A percentile compares a stretch with the other conserved stretches of the same genome.
phyloP scores from a whole-genome alignment of 2,113 vertebrate genomes.

The Halcyon senegalensis region DNA sequence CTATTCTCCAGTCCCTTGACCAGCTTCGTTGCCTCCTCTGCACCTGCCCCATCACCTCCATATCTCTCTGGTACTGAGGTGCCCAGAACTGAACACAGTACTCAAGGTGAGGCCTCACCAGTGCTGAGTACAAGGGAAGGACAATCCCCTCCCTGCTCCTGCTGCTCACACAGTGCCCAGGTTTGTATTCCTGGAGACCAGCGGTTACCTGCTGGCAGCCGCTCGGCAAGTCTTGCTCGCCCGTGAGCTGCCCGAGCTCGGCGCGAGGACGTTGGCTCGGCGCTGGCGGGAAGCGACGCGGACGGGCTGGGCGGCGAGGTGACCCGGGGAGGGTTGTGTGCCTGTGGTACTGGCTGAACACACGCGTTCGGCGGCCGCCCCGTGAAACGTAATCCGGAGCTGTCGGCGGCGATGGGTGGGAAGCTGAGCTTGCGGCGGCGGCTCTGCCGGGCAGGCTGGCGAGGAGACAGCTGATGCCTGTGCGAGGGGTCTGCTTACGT shows the following conservation, averaged over 20 bases:
- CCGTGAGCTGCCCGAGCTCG: rapidly evolving
- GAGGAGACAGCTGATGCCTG: not conserved
- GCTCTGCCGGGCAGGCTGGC: not conserved
- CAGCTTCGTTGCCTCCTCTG: too few relatives aligned
- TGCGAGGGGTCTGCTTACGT: not conserved
- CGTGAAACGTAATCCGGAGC: not conserved
- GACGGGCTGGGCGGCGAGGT: not conserved
- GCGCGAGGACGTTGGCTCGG: not conserved
- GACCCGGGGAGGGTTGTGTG: not conserved
- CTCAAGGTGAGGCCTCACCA: too few relatives aligned
- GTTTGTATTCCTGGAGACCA: rapidly evolving
- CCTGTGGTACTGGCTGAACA: not conserved
- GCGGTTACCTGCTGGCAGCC: not conserved
- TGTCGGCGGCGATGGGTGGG: not conserved
- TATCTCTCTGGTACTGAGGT: too few relatives aligned
- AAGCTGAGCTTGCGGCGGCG: not conserved
- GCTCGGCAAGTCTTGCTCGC: rapidly evolving
- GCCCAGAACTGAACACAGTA: too few relatives aligned
- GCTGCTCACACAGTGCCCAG: not conserved
- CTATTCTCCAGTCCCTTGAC: too few relatives aligned
- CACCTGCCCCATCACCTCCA: too few relatives aligned
- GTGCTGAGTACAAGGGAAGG: too few relatives aligned
- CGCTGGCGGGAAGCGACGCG: constrained; percentile 17
- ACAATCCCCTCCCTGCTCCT: too few relatives aligned
- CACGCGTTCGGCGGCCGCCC: not conserved